Percentiles rank a stretch among this genome's conserved stretches.
These are phyloP conservation scores for Callinectes sapidus DNA, from an alignment of 2,888 invertebrate genomes.

Conservation along the genomic window DNA sequence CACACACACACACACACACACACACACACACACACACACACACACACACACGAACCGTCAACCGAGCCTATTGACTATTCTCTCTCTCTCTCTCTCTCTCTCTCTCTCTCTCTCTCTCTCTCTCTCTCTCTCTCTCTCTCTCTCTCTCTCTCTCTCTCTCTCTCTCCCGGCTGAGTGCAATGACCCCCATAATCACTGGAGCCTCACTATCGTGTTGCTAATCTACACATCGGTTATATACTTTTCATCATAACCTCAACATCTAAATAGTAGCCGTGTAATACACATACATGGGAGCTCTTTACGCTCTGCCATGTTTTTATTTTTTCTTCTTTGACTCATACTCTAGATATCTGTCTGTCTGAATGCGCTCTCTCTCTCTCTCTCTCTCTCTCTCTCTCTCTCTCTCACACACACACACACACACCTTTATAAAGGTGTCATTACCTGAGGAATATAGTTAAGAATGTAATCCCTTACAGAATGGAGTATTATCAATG, in stretches of 20 bases:
- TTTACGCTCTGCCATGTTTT: not conserved
- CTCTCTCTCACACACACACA: not conserved
- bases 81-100: no score
- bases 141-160: slow-evolving; percentile 21
- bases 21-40: not conserved
- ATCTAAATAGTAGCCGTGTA: not conserved
- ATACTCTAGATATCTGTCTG: not conserved
- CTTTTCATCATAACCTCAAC: not conserved
- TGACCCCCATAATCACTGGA: slow-evolving; percentile 11
- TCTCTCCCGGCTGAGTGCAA: not conserved
- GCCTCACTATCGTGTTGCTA: slow-evolving; percentile 21
- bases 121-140: slow-evolving; percentile 25
- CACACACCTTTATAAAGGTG: not conserved
- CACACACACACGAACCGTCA: not conserved
- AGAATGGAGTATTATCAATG: not conserved
- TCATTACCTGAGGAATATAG: not conserved
- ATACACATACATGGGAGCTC: not conserved
- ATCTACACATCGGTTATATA: slow-evolving; percentile 12
- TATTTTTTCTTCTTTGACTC: not conserved
- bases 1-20: not conserved
- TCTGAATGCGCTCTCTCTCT: not conserved
- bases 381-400: slow-evolving; percentile 2
- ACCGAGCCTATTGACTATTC: not conserved
- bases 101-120: slow-evolving; percentile 24
- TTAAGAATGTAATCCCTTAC: not conserved